These are phyloP conservation scores for Ichneumon xanthorius DNA, from an alignment of 2,888 invertebrate genomes.

Conservation along the genomic window DNA sequence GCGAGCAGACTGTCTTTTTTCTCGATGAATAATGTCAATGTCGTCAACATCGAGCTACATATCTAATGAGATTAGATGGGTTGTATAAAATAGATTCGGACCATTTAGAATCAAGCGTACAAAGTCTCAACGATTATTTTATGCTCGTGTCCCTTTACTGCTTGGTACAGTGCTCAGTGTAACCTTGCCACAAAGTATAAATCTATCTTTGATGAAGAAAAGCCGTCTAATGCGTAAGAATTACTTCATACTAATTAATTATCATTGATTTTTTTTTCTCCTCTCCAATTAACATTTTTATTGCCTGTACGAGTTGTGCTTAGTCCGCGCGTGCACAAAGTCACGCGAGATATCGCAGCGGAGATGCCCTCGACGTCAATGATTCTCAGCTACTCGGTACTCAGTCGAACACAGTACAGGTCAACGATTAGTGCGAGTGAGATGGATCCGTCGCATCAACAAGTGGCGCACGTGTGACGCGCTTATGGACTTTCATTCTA, in stretches of 20 bases:
- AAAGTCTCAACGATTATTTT: constrained; percentile 4
- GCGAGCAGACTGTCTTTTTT: constrained; percentile 13
- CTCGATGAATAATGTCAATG: constrained; percentile 27
- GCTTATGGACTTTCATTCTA: constrained; percentile 61
- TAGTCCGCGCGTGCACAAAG: not conserved
- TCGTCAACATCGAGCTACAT: not conserved
- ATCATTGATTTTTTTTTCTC: not conserved
- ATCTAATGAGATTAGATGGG: not conserved
- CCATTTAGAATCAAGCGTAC: constrained; percentile 51
- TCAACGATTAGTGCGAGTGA: constrained; percentile 26
- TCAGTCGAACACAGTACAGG: constrained; percentile 25
- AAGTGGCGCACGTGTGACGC: constrained; percentile 71
- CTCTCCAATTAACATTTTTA: not conserved
- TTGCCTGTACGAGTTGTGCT: not conserved
- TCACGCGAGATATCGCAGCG: not conserved
- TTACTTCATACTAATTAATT: too few species aligned
- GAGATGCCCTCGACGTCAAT: constrained; percentile 27
- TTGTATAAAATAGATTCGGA: constrained; percentile 35
- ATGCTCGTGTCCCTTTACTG: constrained; percentile 40
- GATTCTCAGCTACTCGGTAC: constrained; percentile 35
- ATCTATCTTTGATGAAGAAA: not conserved
- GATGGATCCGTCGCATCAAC: constrained; percentile 70
- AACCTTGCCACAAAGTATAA: not conserved
- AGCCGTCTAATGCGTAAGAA: not conserved
- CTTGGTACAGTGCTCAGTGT: too few species aligned